A percentile compares a stretch with the other conserved stretches of the same genome.
Conservation (phyloP, 2,888 invertebrate species). For the Capitulum mitella region DNA sequence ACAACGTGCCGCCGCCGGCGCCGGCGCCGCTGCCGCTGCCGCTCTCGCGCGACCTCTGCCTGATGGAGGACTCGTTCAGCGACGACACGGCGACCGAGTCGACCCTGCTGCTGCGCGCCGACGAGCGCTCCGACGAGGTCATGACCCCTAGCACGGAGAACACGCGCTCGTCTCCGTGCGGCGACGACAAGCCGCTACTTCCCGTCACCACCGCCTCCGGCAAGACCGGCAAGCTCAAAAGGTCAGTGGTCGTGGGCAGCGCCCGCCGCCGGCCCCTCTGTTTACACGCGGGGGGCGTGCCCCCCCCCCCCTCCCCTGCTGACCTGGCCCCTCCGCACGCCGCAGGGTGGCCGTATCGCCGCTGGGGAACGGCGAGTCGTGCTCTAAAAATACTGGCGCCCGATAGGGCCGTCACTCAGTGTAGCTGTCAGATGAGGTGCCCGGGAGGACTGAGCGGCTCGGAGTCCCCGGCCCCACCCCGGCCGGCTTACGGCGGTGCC, state of each 20-base stretch:
- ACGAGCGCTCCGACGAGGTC: not conserved
- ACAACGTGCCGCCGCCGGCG: not conserved
- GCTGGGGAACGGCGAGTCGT: not conserved
- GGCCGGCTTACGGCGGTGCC: too few relatives aligned
- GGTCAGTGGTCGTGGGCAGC: not conserved
- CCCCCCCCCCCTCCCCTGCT: too few relatives aligned
- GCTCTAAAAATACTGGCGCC: not conserved
- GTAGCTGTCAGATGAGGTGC: not conserved
- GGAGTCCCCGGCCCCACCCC: not conserved
- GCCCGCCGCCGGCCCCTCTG: not conserved
- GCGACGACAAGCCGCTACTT: not conserved
- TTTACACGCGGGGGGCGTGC: not conserved
- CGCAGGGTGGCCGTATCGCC: not conserved
- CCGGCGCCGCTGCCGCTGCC: not conserved
- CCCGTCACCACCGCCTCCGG: not conserved
- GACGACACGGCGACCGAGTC: slow-evolving; percentile 8
- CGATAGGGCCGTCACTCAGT: not conserved
- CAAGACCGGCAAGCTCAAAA: slow-evolving; percentile 20
- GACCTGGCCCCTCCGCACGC: not conserved
- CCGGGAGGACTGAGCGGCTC: not conserved
- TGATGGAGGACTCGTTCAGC: slow-evolving; percentile 9
- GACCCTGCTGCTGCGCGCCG: not conserved
- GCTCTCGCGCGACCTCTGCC: not conserved
- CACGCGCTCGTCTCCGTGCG: not conserved
- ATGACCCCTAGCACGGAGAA: not conserved